These are phyloP conservation scores for Diplogasteroides magnus DNA, from an alignment of 1,140 invertebrate genomes.

Conservation along the genomic window DNA sequence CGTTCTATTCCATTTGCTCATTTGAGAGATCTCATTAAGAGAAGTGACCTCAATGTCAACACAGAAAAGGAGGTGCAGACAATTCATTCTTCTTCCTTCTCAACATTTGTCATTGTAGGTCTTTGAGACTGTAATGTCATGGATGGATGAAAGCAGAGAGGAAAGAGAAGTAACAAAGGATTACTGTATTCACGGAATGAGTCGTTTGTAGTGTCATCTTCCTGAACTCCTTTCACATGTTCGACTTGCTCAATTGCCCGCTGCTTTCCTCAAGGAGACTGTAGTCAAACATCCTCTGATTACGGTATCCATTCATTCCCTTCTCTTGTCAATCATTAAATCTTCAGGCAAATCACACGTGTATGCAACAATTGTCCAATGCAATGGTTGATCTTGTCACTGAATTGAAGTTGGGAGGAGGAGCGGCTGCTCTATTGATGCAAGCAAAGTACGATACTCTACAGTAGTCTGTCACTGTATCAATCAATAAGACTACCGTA, in stretches of 20 bases:
- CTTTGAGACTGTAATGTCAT: slow-evolving; percentile 26
- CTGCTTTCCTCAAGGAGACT: slow-evolving; percentile 4
- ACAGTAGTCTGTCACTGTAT: slow-evolving; percentile 8
- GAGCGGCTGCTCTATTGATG: too few species aligned
- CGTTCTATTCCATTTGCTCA: slow-evolving; percentile 27
- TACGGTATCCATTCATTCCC: too few species aligned
- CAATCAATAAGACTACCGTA: too few species aligned
- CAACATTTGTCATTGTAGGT: slow-evolving; percentile 8
- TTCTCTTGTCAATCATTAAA: too few species aligned
- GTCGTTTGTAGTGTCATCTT: not conserved
- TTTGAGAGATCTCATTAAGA: slow-evolving; percentile 25
- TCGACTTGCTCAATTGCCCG: not conserved
- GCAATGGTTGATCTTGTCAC: too few species aligned
- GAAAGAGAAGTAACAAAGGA: too few species aligned
- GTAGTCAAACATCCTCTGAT: not conserved
- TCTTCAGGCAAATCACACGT: too few species aligned
- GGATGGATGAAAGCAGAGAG: slow-evolving; percentile 14
- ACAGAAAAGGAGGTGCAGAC: slow-evolving; percentile 33
- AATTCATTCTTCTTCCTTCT: not conserved
- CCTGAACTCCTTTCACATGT: not conserved
- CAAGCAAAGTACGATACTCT: not conserved
- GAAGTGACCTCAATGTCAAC: slow-evolving; percentile 29
- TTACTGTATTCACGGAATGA: not conserved
- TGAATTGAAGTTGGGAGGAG: too few species aligned
- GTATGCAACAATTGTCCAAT: too few species aligned